Evolutionary conservation across 2,888 invertebrate species (phyloP), one percentile per base, ranked within the genome.

Genomic region (Oligia latruncula): DNA sequence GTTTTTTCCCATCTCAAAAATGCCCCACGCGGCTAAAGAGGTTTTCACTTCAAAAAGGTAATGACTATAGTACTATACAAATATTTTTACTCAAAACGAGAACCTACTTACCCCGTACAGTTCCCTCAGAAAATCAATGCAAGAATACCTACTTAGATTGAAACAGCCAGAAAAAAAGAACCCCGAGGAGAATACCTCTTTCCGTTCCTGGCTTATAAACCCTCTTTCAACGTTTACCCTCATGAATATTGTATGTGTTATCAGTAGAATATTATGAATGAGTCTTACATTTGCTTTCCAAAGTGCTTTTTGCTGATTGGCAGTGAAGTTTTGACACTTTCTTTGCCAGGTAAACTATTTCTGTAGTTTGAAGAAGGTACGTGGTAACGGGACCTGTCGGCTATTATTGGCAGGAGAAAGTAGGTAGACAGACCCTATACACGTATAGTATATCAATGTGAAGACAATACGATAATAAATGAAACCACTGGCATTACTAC

Each of bases 221-320:
- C 72, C 71, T 67, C 70, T 43, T 77, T 80, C 67, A 72, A 73
- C 81, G 74, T 74, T 82, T 78, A 67, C 75, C 70, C 77, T 82
- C 77, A 86, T 89, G 88, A 89, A 87, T 87, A 71, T 84, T 84
- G 46, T 81, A 83, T 82, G 62, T 71, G 76, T 81, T 81, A 74
- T 81, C 77, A 77, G 78, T 74, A 60, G 66, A 82, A 71, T 77
- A 78, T 89, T 81, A 84, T 67, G 75, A 80, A 80, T 65, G 74
- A 79, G 76, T 71, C 62, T 68, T 23, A 43, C 55, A 17, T 66
- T 81, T 73, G 62, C 13, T 71, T 46, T 74, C 23, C 29, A 60
- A 78, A 82, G 81, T 78, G 74, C 77, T 77, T 71, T 82, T 58
- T 58, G 17, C 68, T 78, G 64, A 71, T 73, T 77, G 78, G 40